Base-by-base conservation (phyloP, 2,797 vertebrate genomes). In the Mastacembelus armatus region DNA sequence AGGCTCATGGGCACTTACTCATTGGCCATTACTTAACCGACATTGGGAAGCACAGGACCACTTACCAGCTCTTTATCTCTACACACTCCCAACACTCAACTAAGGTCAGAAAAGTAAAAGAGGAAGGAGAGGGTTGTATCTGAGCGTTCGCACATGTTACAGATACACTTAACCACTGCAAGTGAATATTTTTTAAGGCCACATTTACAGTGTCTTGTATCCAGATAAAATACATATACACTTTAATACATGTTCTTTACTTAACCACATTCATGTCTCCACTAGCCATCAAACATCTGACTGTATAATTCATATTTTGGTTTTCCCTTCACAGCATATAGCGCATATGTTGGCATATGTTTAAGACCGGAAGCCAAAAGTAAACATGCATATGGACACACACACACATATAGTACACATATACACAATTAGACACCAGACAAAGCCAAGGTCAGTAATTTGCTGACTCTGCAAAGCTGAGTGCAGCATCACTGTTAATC, bases 401-500 rank as follows among this genome's bases (percentile, higher is more conserved):
- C 32, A 26, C 10, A 11, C 58, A 14, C 50, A 24, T 30, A 52
- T n/a, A n/a, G n/a, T 33, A 43, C 36, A 45, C 54, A 54, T 26
- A 57, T 38, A 48, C 40, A 32, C 45, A n/a, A n/a, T n/a, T n/a
- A n/a, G n/a, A 70, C 45, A 77, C 21, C 65, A 55, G 49, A 85
- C 67, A 61, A 38, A 19, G 18, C 15, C 81, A 89, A 91, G 86
- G 89, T 89, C 89, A 85, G 77, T 35, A 43, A 79, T 83, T 62
- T 84, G 87, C 85, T 83, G 86, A 92, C 75, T 87, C 74, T 74
- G 85, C 76, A 67, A 74, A 85, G 76, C 78, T 69, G 71, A 76
- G 80, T 81, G 83, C 85, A 71, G 85, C 57, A 84, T 87, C 87
- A 85, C 50, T 81, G 87, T 77, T 66, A 80, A 78, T 90, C 81